Conservation (phyloP, 2,888 invertebrate species). For the Microplitis deprimator region DNA sequence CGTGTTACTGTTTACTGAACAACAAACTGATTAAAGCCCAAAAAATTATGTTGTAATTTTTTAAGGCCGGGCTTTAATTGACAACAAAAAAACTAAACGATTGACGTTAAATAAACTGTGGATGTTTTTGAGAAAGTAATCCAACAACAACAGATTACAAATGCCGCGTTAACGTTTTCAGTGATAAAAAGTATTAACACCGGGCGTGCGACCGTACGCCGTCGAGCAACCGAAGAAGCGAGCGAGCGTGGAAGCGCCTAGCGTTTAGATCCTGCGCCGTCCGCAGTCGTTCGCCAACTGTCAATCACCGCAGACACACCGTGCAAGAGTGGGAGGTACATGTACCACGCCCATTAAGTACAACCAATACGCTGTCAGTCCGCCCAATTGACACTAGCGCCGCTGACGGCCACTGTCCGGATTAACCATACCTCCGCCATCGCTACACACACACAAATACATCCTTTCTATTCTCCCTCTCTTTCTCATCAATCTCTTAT, state of each 20-base stretch:
- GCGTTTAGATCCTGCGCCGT: conserved; percentile 76
- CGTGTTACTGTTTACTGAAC: conserved; percentile 8
- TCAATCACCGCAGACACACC: conserved; percentile 75
- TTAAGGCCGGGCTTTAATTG: neutral
- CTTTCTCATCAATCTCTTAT: conserved; percentile 11
- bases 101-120: neutral
- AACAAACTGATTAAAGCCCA: neutral
- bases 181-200: conserved; percentile 31
- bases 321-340: conserved; percentile 75
- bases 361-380: conserved; percentile 62
- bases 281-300: conserved; percentile 80
- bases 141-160: conserved; percentile 10
- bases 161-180: conserved; percentile 22
- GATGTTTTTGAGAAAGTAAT: neutral
- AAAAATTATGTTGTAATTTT: neutral
- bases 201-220: conserved; percentile 47
- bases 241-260: conserved; percentile 66
- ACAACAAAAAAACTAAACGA: neutral
- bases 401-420: conserved; percentile 40
- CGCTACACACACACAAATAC: conserved; percentile 62
- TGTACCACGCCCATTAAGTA: conserved; percentile 63
- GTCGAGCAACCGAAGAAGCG: conserved; percentile 55
- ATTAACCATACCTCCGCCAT: conserved; percentile 67
- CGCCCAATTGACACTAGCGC: conserved; percentile 62
- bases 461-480: conserved; percentile 33